phyloP scores from a whole-genome alignment of 2,797 vertebrate species.

The Taeniopygia guttata region DNA sequence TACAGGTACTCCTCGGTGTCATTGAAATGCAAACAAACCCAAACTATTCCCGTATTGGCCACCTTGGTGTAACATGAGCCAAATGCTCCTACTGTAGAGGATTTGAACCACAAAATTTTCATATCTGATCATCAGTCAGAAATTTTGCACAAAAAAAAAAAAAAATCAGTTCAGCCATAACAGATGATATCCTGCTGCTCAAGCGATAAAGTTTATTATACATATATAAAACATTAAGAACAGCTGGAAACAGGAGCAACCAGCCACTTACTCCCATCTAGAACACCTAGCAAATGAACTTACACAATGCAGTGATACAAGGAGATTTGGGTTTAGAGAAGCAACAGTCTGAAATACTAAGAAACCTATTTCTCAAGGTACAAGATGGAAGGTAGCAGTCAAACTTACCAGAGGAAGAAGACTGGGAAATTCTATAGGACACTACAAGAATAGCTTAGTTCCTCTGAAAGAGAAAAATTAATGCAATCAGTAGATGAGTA shows the following conservation, averaged over 20 bases:
- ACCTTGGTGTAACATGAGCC: neutral
- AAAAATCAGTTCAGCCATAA: neutral
- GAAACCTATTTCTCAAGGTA: neutral
- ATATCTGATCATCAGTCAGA: neutral
- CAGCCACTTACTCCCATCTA: neutral
- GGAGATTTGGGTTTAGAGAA: neutral
- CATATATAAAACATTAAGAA: neutral
- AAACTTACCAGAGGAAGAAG: slow-evolving; percentile 37
- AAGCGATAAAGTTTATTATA: neutral
- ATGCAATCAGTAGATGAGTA: slow-evolving; percentile 1
- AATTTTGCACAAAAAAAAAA: neutral
- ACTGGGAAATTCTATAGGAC: slow-evolving; percentile 6
- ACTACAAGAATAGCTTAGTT: slow-evolving; percentile 19
- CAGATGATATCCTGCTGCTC: neutral
- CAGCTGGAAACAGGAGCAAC: neutral
- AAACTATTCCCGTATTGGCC: neutral
- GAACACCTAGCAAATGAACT: neutral
- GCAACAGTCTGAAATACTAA: neutral
- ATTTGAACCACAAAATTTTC: neutral
- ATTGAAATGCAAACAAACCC: neutral
- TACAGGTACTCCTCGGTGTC: neutral
- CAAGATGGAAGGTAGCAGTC: neutral
- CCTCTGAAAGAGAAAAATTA: slow-evolving; percentile 55
- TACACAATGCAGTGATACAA: neutral
- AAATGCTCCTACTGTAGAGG: neutral